Base-by-base conservation (phyloP, 2,113 vertebrate genomes). In the Atherinomorus stipes region DNA sequence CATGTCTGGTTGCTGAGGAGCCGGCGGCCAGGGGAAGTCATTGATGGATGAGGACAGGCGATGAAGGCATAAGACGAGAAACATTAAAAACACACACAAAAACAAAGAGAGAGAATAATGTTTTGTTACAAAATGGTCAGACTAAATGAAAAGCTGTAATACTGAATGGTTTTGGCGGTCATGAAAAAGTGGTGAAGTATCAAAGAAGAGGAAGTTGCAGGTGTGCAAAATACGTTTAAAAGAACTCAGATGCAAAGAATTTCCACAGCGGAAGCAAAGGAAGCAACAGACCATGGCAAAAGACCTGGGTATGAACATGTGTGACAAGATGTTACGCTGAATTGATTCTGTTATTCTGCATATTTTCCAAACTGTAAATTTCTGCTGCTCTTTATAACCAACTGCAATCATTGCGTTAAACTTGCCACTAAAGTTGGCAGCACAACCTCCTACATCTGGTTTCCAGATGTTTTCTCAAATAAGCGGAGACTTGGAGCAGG, bases 1-100 rank as follows among this genome's bases (percentile, higher is more conserved):
- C 90, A 92, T 92, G 69, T 74, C 89, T 83, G 71, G 74, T 64
- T 63, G 74, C 63, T 78, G 78, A 59, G 51, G 63, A 74, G 58
- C 50, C 42, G 80, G 64, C 23, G 44, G 40, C 18, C 83, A 78
- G 23, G 10, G 54, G 56, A 58, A 49, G 25, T 62, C 42, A 42
- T 5, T 18, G 18, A n/a, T 37, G 28, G 40, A 19, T 83, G 73
- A 51, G 59, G 60, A n/a, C 7, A 37, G 34, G 42, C 0, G 37
- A 47, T 64, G 58, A 49, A 59, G 31, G 40, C 12, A 38, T 38
- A 40, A 58, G 38, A 68, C 26, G 40, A 26, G 44, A 49, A 23
- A 34, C 6, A 65, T 6, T 69, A 66, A 64, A 40, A 28, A 4
- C 3, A 74, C 23, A 71, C 25, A 67, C 49, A 63, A 22, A 74